Conservation (phyloP, 2,113 vertebrate species). For the Macrotis lagotis region DNA sequence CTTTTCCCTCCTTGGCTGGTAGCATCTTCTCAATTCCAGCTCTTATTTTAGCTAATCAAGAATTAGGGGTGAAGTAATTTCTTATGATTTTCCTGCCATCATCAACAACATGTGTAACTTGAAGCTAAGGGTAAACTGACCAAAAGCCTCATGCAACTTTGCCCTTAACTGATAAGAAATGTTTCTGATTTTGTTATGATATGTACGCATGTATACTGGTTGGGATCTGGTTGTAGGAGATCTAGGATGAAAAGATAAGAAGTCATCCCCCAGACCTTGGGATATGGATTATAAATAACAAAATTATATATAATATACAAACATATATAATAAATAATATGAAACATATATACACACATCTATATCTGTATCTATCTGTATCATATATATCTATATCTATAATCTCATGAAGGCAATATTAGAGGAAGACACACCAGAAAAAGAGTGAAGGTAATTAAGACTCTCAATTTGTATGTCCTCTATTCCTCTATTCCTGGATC, state of each 20-base stretch:
- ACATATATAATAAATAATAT: too few species aligned
- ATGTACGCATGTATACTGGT: neutral
- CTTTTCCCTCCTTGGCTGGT: neutral
- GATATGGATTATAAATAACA: too few species aligned
- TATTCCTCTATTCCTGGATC: too few species aligned
- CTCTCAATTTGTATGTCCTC: too few species aligned
- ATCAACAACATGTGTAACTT: neutral
- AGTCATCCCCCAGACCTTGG: too few species aligned
- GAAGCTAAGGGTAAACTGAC: neutral
- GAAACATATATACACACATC: too few species aligned
- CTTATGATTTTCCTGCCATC: neutral
- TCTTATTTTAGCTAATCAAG: neutral
- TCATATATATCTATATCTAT: too few species aligned
- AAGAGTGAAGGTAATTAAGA: too few species aligned
- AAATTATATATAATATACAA: too few species aligned
- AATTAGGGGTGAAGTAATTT: neutral
- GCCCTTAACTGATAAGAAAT: neutral
- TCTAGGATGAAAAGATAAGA: neutral
- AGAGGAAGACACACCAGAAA: too few species aligned
- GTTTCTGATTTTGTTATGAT: neutral
- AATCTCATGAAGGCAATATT: too few species aligned
- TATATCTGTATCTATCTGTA: too few species aligned
- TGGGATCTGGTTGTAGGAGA: neutral
- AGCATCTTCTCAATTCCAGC: neutral
- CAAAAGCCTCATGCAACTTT: neutral